phyloP scores from a whole-genome alignment of 2,888 invertebrate genomes.

The Oscheius myriophilus region DNA sequence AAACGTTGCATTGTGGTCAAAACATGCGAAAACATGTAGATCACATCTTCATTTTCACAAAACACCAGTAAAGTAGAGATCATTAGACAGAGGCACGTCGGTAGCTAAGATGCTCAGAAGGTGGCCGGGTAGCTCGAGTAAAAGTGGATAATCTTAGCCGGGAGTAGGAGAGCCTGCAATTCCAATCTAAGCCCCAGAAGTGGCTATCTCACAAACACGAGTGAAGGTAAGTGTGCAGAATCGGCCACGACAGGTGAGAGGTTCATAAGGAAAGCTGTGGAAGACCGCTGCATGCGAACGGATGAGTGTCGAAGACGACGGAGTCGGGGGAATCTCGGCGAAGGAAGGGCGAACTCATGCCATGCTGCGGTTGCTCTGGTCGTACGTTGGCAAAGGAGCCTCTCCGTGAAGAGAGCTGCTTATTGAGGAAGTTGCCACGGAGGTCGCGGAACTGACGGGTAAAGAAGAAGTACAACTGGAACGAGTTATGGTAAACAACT shows the following conservation, averaged over 20 bases:
- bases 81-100: conserved; percentile 16
- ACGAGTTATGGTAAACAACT: conserved; percentile 7
- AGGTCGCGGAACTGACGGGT: conserved; percentile 69
- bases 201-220: background rate
- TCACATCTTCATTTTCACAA: no score
- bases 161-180: conserved; percentile 12
- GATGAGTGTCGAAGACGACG: no score
- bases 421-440: conserved; percentile 43
- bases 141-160: conserved; percentile 11
- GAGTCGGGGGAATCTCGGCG: no score
- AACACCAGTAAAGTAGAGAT: background rate
- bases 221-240: background rate
- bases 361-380: conserved; percentile 1
- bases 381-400: conserved; percentile 22
- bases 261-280: background rate
- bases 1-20: no score
- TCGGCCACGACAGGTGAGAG: conserved; percentile 5
- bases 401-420: conserved; percentile 30
- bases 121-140: background rate
- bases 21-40: no score
- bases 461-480: conserved; percentile 69
- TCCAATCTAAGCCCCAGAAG: background rate
- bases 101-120: background rate
- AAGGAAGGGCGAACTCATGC: no score
- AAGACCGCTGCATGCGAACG: background rate